Evolutionary conservation across 2,888 invertebrate genomes (phyloP), one percentile per base, ranked within the genome.

Genomic region (Cheilosia soror): DNA sequence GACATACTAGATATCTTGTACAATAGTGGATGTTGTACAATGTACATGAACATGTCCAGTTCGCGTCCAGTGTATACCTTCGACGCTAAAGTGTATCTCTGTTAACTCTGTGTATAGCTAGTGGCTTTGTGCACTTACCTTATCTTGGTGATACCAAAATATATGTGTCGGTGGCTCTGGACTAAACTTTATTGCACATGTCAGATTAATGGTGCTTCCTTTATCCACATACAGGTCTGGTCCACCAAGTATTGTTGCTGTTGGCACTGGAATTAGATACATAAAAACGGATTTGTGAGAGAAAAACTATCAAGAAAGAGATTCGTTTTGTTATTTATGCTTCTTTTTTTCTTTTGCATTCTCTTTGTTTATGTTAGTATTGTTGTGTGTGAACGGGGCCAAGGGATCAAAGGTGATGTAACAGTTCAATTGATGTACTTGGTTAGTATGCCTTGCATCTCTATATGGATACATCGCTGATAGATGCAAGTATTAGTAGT

Each of bases 101-200:
- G n/a, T 27, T 51, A 49, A 49, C 20, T 51, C 11, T 42, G 25
- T 63, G 42, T 27, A n/a, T 15, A 7, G 13, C 11, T 11, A 29
- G 9, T 49, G 13, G 42, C 44, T 58, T 5, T 71, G 47, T 58
- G 66, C 57, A 88, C 96, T 96, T 94, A 98, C 97, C 94, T 96
- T 96, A 93, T 97, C 96, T 93, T 97, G 97, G 94, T 97, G 97
- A 94, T 97, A 97, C 97, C 97, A 98, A 94, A 96, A 97, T 93
- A 98, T 97, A 94, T 97, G 98, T 89, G 97, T 97, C 88, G 98
- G 98, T 87, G 97, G 97, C 93, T 96, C 96, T 37, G 96, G 96
- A 92, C 96, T 96, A 91, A 95, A 95, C 89, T 95, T 93, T 89
- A 96, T 95, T 89, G 96, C 94, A 93, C 96, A 96, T 88, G 96